Conservation (phyloP, 2,888 invertebrate species). For the Drosophila yooni region DNA sequence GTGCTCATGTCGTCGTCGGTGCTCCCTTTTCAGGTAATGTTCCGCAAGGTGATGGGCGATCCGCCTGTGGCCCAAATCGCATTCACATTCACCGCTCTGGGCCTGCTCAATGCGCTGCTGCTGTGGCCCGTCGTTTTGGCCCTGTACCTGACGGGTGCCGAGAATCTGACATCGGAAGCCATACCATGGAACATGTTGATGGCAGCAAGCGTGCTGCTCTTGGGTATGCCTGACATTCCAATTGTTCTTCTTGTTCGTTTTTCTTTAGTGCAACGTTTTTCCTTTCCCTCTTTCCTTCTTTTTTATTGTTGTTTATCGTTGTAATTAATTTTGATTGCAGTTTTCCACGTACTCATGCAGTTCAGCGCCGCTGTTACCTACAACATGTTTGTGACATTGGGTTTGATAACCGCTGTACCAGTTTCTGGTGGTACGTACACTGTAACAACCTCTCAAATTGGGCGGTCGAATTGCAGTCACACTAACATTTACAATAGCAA, state of each 20-base stretch:
- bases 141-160: constrained; percentile 94
- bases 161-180: constrained; percentile 92
- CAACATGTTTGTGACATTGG: constrained; percentile 97
- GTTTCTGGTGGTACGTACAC: constrained; percentile 93
- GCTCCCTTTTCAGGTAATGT: constrained; percentile 90
- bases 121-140: constrained; percentile 96
- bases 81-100: constrained; percentile 95
- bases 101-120: constrained; percentile 93
- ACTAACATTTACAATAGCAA: constrained; percentile 12
- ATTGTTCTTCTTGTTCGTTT: not conserved
- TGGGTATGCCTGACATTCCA: constrained; percentile 87
- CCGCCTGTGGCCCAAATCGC: constrained; percentile 96
- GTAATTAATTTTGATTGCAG: constrained; percentile 86
- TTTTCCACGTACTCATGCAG: constrained; percentile 96
- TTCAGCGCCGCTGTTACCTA: constrained; percentile 97
- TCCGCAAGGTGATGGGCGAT: constrained; percentile 97
- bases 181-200: constrained; percentile 95
- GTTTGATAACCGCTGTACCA: constrained; percentile 96
- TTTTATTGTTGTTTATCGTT: constrained; percentile 44
- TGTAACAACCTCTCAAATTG: constrained; percentile 18
- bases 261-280: not conserved
- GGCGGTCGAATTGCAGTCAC: constrained; percentile 2
- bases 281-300: constrained; percentile 1
- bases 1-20: constrained; percentile 49
- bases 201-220: constrained; percentile 91